Conservation (phyloP, 2,113 vertebrate species). For the Antigone vipio region DNA sequence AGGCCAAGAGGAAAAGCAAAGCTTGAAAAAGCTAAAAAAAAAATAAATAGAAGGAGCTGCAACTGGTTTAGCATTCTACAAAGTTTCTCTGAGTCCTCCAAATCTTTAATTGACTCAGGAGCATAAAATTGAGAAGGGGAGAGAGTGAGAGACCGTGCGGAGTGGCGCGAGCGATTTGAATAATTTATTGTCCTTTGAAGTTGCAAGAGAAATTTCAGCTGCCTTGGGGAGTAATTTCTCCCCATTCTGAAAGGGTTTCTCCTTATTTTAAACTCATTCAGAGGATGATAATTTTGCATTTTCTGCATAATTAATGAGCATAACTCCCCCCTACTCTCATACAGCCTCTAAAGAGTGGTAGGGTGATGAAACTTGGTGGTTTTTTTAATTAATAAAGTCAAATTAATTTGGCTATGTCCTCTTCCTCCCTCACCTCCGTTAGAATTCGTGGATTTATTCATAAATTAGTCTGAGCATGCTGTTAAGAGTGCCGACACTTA, state of each 20-base stretch:
- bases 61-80: conserved; percentile 53
- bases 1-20: conserved; percentile 20
- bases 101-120: conserved; percentile 68
- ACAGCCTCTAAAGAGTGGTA: background rate
- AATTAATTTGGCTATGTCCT: conserved; percentile 41
- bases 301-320: conserved; percentile 65
- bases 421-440: background rate
- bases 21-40: background rate
- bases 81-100: conserved; percentile 55
- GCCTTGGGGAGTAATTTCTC: conserved; percentile 72
- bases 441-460: conserved; percentile 12
- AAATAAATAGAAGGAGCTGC: conserved; percentile 6
- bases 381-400: conserved; percentile 62
- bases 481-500: background rate
- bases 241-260: conserved; percentile 65
- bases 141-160: conserved; percentile 19
- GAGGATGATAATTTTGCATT: conserved; percentile 57
- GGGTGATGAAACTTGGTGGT: conserved; percentile 41
- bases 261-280: conserved; percentile 64
- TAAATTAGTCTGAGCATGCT: background rate
- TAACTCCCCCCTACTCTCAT: background rate
- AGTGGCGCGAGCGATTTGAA: conserved; percentile 75
- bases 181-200: conserved; percentile 87
- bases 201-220: conserved; percentile 73
- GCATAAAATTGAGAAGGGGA: conserved; percentile 55